phyloP scores from a whole-genome alignment of 2,113 vertebrate genomes.

The Etheostoma cragini region DNA sequence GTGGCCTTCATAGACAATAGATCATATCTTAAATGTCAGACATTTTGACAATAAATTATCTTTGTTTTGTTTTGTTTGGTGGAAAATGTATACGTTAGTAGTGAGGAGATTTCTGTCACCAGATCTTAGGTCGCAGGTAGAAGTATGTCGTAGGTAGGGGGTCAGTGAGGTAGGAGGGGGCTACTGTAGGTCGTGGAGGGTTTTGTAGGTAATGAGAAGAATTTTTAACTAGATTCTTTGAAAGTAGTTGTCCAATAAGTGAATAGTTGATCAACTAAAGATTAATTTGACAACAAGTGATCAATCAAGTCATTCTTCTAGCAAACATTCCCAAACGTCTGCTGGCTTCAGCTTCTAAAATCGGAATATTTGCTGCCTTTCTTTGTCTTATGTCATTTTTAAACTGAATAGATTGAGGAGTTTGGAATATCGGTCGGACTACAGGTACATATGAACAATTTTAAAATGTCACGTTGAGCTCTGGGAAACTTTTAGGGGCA shows the following conservation, averaged over 20 bases:
- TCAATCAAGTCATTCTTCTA: not conserved
- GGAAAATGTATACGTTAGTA: too few relatives aligned
- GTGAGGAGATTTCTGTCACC: too few relatives aligned
- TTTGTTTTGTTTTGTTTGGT: not conserved
- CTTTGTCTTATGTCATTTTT: not conserved
- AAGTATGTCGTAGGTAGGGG: too few relatives aligned
- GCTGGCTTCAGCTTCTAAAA: not conserved
- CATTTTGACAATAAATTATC: not conserved
- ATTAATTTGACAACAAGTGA: not conserved
- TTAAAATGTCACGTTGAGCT: not conserved
- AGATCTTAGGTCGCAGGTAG: too few relatives aligned
- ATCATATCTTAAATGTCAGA: constrained; percentile 1
- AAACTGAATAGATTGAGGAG: not conserved
- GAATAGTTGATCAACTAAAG: not conserved
- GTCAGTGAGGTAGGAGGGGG: too few relatives aligned
- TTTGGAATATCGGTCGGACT: not conserved
- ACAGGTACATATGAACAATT: not conserved
- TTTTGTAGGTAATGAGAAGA: too few relatives aligned
- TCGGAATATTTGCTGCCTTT: not conserved
- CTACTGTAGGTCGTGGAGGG: too few relatives aligned
- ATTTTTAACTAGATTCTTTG: too few relatives aligned
- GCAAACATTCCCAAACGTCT: not conserved
- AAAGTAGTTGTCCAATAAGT: not conserved
- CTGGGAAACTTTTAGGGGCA: not conserved
- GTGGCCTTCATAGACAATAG: not conserved